These are phyloP conservation scores for Luscinia megarhynchos DNA, from an alignment of 2,797 vertebrate genomes.

Conservation along the genomic window DNA sequence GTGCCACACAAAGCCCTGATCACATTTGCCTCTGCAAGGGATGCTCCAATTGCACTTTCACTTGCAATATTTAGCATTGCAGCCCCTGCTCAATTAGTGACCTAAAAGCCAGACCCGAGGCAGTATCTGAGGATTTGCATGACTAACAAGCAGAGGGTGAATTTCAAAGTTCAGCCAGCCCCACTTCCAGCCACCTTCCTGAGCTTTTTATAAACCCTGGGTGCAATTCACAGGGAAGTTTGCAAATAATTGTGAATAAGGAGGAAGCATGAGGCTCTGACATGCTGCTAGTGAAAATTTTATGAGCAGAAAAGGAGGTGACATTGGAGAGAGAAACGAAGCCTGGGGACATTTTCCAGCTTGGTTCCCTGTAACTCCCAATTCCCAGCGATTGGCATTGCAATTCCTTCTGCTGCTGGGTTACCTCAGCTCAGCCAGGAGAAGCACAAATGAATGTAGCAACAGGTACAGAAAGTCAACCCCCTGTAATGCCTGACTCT, in stretches of 20 bases:
- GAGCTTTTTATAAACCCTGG: slow-evolving; percentile 54
- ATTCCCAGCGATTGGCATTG: rapidly evolving
- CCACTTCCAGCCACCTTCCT: slow-evolving; percentile 1
- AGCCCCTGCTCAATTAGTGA: neutral
- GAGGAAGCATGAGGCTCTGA: slow-evolving; percentile 44
- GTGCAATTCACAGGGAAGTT: slow-evolving; percentile 64
- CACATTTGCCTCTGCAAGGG: neutral
- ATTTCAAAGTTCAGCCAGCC: slow-evolving; percentile 56
- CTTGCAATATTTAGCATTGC: neutral
- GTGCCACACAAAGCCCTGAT: rapidly evolving
- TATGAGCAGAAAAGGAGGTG: slow-evolving; percentile 44
- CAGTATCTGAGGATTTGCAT: slow-evolving; percentile 48
- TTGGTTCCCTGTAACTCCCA: neutral
- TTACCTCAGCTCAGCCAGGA: neutral
- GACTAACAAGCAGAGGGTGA: slow-evolving; percentile 37
- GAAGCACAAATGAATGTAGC: neutral
- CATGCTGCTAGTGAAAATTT: slow-evolving; percentile 36
- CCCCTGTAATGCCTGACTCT: neutral
- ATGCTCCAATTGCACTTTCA: slow-evolving; percentile 19
- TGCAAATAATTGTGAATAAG: slow-evolving; percentile 55
- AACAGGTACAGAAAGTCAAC: neutral
- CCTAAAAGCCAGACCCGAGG: slow-evolving; percentile 16
- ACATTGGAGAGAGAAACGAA: neutral
- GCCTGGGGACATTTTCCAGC: neutral
- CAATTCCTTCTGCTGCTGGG: neutral